phyloP scores from a whole-genome alignment of 1,140 invertebrate genomes.

The Caenorhabditis briggsae region DNA sequence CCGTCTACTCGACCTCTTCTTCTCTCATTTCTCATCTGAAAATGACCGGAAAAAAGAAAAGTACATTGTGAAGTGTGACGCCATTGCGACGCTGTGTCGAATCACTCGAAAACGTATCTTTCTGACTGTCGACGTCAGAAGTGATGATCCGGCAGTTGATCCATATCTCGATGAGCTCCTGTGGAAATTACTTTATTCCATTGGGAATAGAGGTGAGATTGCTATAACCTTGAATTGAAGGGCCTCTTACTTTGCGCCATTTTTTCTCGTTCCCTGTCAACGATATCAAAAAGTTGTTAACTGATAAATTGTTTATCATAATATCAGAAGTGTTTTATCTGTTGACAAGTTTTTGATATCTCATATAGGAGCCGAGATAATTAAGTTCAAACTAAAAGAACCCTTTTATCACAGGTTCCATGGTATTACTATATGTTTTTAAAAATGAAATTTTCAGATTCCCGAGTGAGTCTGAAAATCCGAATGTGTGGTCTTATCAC shows the following conservation, averaged over 20 bases:
- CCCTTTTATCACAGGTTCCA: no score
- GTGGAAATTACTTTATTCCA: slow-evolving; percentile 9
- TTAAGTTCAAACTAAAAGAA: no score
- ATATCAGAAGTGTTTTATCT: no score
- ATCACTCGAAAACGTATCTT: slow-evolving; percentile 51
- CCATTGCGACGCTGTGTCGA: not conserved
- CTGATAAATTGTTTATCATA: no score
- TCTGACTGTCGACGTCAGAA: slow-evolving; percentile 36
- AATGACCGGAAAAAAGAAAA: slow-evolving; percentile 42
- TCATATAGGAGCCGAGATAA: no score
- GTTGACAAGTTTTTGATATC: no score
- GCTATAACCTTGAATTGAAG: not conserved
- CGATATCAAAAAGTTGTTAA: no score
- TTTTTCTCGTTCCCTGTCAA: no score
- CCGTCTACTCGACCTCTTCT: slow-evolving; percentile 24
- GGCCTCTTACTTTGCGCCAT: no score
- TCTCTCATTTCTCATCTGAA: slow-evolving; percentile 11
- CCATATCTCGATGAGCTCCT: slow-evolving; percentile 19
- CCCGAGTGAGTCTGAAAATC: slow-evolving; percentile 68
- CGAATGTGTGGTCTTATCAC: slow-evolving; percentile 68
- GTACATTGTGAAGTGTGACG: slow-evolving; percentile 5
- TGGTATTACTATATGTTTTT: no score
- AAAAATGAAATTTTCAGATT: slow-evolving; percentile 56
- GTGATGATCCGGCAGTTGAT: not conserved
- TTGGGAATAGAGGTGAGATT: slow-evolving; percentile 11